A percentile compares a stretch with the other conserved stretches of the same genome.
Evolutionary conservation across 2,797 vertebrate genomes (phyloP).

Genomic region (Acanthurus tractus): DNA sequence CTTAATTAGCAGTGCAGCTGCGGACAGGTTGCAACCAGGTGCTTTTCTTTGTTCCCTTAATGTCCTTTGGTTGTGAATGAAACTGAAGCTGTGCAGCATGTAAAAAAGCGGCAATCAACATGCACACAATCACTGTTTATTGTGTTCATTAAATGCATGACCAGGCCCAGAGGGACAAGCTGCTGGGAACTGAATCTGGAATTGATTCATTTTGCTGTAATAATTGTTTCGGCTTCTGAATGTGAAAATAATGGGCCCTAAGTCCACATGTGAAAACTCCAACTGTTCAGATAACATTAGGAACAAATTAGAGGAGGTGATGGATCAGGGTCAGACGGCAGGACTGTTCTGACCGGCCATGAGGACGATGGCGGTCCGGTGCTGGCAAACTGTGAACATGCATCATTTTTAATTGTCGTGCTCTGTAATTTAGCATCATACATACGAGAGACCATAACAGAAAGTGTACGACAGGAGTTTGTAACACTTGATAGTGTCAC

Average conservation of each 20-base stretch:
- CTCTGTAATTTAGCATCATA: background rate
- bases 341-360: slow-evolving; percentile 11
- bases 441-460: background rate
- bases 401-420: background rate
- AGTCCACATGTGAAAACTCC: slow-evolving; percentile 22
- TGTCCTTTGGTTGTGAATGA: background rate
- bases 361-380: background rate
- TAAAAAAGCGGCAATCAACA: slow-evolving; percentile 13
- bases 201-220: slow-evolving; percentile 22
- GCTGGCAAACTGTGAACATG: background rate
- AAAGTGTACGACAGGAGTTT: background rate
- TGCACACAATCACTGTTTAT: slow-evolving; percentile 3
- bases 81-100: background rate
- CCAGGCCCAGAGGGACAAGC: slow-evolving; percentile 5
- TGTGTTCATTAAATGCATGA: slow-evolving; percentile 25
- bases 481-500: background rate
- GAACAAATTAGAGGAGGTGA: slow-evolving; percentile 6
- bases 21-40: background rate
- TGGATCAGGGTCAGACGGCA: background rate
- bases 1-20: background rate
- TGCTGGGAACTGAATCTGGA: slow-evolving; percentile 7
- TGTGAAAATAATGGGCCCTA: slow-evolving; percentile 38
- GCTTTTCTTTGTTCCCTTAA: background rate
- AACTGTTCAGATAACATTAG: slow-evolving; percentile 24
- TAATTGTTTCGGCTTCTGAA: slow-evolving; percentile 26